Percentiles rank a stretch among this genome's conserved stretches.
These are phyloP conservation scores for Mamestra configurata DNA, from an alignment of 1,140 invertebrate genomes.

Conservation along the genomic window DNA sequence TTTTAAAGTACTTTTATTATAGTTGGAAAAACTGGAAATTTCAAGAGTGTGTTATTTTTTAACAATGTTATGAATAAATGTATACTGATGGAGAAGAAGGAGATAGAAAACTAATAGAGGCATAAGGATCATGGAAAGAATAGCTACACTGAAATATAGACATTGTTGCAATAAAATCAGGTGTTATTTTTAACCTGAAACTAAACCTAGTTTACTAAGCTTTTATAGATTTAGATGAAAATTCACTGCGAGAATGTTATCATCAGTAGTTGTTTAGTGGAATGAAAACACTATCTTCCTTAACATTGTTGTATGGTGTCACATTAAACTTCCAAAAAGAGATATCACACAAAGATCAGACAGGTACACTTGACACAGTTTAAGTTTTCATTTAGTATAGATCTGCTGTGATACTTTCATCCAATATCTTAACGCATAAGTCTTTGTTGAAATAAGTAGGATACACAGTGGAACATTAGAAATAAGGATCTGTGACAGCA, in stretches of 20 bases:
- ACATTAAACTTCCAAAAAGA: too few relatives aligned
- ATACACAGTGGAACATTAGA: not conserved
- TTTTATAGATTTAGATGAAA: too few relatives aligned
- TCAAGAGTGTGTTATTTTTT: slow-evolving; percentile 15
- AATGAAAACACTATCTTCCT: too few relatives aligned
- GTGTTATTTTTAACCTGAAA: too few relatives aligned
- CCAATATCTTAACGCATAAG: not conserved
- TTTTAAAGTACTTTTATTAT: slow-evolving; percentile 1
- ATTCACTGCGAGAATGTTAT: too few relatives aligned
- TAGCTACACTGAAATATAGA: too few relatives aligned
- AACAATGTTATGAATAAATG: not conserved
- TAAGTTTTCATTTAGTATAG: not conserved
- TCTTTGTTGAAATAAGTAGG: not conserved
- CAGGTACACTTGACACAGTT: slow-evolving; percentile 22
- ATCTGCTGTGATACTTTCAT: not conserved
- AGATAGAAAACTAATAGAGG: not conserved
- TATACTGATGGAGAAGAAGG: not conserved
- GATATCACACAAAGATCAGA: not conserved
- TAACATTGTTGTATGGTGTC: too few relatives aligned
- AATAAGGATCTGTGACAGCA: not conserved
- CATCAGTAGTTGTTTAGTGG: too few relatives aligned
- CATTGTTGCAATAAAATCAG: too few relatives aligned
- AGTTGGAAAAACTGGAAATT: slow-evolving; percentile 1
- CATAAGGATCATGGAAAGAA: not conserved
- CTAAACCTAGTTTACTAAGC: too few relatives aligned